Evolutionary conservation across 2,888 invertebrate genomes (phyloP), one percentile per base, ranked within the genome.

Genomic region (Patella pellucida): DNA sequence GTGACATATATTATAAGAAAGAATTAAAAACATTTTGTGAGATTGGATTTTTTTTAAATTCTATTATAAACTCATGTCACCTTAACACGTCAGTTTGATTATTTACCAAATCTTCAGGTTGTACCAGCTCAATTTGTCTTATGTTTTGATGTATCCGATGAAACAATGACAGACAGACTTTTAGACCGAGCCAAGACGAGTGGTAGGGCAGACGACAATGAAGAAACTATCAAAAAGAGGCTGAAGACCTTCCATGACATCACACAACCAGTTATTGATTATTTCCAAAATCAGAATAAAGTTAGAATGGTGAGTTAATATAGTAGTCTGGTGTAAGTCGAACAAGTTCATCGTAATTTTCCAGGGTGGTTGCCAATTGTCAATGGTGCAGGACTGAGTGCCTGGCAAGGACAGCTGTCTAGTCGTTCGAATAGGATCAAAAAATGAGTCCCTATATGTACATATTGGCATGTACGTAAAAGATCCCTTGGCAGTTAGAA

Each of bases 201-300:
- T 3, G 94, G 95, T 52, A 94, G 97, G 52, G 95, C 95, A 1
- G 99, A 99, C 88, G 99, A 99, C 91, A 99, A 98, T 88, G 96
- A 95, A 87, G 95, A 95, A 83, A 97, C 98, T 54, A 97, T 99
- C 88, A 95, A 95, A 89, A 95, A 96, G 79, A 93, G 99, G 69
- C 93, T 99, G 80, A 93, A 95, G 82, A 98, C 98, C 72, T 99
- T 98, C 92, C 94, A 96, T 88, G 93, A 93, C 16, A 95, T 96
- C 91, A 97, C 97, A 82, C 94, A 95, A 79, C 94, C 95, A 81
- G 96, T 99, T 73, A 93, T 98, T 69, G 93, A 94, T 27, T 94
- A 95, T 89, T 99, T 97, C 91, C 93, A 93, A 41, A 92, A 93
- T 27, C 96, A 96, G 92, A 93, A 95, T 31, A 94, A 94, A 87